phyloP scores from a whole-genome alignment of 2,113 vertebrate species.

The Prolemur simus region DNA sequence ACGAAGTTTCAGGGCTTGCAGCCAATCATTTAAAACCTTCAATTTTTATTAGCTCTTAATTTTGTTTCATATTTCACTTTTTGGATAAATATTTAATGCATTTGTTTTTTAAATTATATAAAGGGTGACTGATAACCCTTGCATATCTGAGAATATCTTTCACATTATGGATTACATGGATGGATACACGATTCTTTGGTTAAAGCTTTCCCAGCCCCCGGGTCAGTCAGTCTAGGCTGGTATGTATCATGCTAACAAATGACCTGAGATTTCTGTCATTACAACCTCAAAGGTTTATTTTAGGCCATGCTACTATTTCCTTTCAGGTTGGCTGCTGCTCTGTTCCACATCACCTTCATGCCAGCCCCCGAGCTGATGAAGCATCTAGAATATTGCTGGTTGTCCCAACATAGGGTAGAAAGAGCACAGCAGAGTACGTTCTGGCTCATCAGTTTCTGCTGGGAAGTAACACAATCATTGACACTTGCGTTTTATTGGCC shows the following conservation, averaged over 20 bases:
- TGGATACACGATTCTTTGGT: background rate
- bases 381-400: background rate
- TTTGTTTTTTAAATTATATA: background rate
- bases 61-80: constrained; percentile 10
- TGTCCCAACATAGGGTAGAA: background rate
- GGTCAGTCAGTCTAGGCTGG: background rate
- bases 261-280: background rate
- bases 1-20: background rate
- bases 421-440: background rate
- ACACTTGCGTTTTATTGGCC: background rate
- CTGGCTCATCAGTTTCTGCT: background rate
- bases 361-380: background rate
- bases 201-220: background rate
- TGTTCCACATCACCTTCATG: background rate
- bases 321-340: background rate
- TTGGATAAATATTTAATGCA: background rate
- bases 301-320: background rate
- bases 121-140: background rate
- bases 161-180: background rate
- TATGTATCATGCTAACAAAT: background rate
- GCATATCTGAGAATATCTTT: background rate
- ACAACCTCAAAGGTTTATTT: background rate
- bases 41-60: background rate
- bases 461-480: background rate
- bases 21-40: background rate